Base-by-base conservation (phyloP, 1,140 invertebrate genomes). In the Trichonephila clavata region DNA sequence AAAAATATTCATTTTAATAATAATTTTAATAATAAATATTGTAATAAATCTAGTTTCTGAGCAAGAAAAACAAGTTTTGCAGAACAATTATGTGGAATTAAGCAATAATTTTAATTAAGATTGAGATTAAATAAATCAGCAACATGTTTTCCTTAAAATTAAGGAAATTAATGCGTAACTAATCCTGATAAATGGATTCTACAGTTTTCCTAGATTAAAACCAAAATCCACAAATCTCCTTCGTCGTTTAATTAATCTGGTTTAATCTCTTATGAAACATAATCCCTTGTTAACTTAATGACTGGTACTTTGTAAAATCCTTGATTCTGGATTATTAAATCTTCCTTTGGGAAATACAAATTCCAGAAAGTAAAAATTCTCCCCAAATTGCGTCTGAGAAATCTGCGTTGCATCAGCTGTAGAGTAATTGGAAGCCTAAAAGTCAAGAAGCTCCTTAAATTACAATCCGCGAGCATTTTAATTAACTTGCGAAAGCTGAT, bases 401-500 rank as follows among this genome's bases (percentile, higher is more conserved):
- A 13, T 59, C 50, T 57, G 81, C 43, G 16, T 8, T 83, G 57
- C 43, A 83, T 83, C 81, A n/a, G n/a, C 71, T 2, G 13, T n/a
- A 50, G 24, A 83, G 81, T n/a, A 83, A 83, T 24, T 83, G 43
- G 14, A 8, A 6, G 8, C 14, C 21, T 18, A n/a, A 7, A 83
- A 21, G 7, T 21, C 7, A n/a, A 21, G 7, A 83, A 83, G 43
- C 20, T 21, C 50, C 81, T 83, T 24, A 43, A 24, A 59, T 83
- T 83, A 24, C 81, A 83, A 57, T 50, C 81, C 50, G 7, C 10
- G 81, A 24, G 50, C 81, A 21, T n/a, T 83, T 83, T 83, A 83
- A 83, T 83, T 83, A 83, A 83, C 20, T 50, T 21, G 50, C n/a
- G 81, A 83, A 83, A 83, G 24, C 7, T 16, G 50, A 83, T 83